Base-by-base conservation (phyloP, 2,797 vertebrate genomes). In the Parotocinclus haroldoi region DNA sequence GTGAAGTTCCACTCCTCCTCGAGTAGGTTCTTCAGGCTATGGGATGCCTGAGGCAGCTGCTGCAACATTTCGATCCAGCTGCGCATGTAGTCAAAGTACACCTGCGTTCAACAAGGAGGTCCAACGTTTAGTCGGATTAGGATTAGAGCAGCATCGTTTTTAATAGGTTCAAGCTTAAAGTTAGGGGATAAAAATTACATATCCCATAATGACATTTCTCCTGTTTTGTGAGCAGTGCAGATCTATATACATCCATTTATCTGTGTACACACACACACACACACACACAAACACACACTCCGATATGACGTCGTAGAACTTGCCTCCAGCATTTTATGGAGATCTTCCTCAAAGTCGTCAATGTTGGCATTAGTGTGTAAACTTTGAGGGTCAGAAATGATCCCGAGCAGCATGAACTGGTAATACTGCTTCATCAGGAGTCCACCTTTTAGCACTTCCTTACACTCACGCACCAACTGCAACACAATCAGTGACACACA, bases 391-490 rank as follows among this genome's bases (percentile, higher is more conserved):
- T 91, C 90, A 8, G 86, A 90, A 50, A 93, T 89, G 13, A 96
- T 92, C 12, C 91, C 93, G 1, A 87, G 88, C 76, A 98, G 89
- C 97, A 99, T 98, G 81, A 95, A 98, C 87, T 98, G 97, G 84
- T 99, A 98, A 85, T 99, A 99, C 89, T 96, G 97, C 87, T 99
- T 99, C 96, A 99, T 99, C 72, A 99, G 82, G 7, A 99, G 93
- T 10, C 97, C 97, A 0, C 97, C 97, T 83, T 98, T 98, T 45
- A 99, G 87, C 69, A 99, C 95, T 79, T 99, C 97, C 74, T 98
- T 99, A 79, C 97, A 99, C 81, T 99, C 97, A 9, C 96, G 92
- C 76, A 98, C 97, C 87, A 99, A 87, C 96, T 99, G 87, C 80
- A 89, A 76, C 79, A 83, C 57, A n/a, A n/a, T n/a, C n/a, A 62